Evolutionary conservation across 92 coral and sea anemone genomes (phyloP), one percentile per base, ranked within the genome.

Genomic region (Micromussa lordhowensis): DNA sequence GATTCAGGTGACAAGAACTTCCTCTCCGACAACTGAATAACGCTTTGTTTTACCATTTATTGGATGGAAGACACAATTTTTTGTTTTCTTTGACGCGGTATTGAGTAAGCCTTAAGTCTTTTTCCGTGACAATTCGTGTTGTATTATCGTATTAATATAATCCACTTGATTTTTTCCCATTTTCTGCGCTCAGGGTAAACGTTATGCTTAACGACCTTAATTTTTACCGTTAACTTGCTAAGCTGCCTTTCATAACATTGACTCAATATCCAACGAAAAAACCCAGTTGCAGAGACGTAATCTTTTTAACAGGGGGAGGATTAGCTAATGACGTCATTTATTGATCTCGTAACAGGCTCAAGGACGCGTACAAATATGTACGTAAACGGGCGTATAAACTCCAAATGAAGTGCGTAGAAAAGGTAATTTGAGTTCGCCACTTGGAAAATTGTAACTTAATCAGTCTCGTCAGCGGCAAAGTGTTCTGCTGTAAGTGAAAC

Each of bases 121-220:
- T 55, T 9, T 28, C 28, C 70, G 68, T 57, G 34, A 55, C 38
- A 73, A 18, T 34, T 55, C 68, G 29, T n/a, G 8, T n/a, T n/a
- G 71, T 59, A 36, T 80, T 57, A 59, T 31, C 51, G 36, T 73
- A 73, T 73, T 38, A 34, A 59, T 22, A 69, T 44, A 69, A 83
- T 71, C 78, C 86, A 30, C 51, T 40, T 72, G 16, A 15, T 69
- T 71, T 82, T 31, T 71, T 17, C 14, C 18, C 49, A 31, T 31
- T 71, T 71, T 71, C 24, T 22, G 76, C 24, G 8, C 40, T 30
- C 11, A 31, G 69, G 69, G 10, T 24, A 63, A 63, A 63, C 6
- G n/a, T 63, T 63, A 63, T 22, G 69, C 51, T 44, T 44, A 44
- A 44, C 51, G 51, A 44, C 51, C 13, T 44, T 9, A 44, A 44